Conservation (phyloP, 2,888 invertebrate species). For the Eupelmus urozonus region DNA sequence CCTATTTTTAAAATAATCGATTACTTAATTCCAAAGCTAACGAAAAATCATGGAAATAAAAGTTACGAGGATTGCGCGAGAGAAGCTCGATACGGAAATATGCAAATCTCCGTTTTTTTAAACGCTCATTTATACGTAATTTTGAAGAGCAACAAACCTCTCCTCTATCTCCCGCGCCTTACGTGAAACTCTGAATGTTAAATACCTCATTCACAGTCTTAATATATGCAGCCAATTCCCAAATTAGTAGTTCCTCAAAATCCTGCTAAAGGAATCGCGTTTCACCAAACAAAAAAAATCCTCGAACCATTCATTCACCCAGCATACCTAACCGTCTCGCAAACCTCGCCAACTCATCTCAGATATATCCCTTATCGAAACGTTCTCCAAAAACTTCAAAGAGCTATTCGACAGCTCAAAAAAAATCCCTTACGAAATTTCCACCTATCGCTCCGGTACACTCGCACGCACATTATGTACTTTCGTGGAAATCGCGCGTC, state of each 20-base stretch:
- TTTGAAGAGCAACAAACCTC: constrained; percentile 4
- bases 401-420: no score
- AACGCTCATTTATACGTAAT: constrained; percentile 12
- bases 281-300: not conserved
- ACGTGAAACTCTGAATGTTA: constrained; percentile 29
- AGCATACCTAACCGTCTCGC: no score
- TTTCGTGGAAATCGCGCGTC: no score
- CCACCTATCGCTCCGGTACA: no score
- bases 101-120: constrained; percentile 38
- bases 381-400: no score
- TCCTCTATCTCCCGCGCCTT: no score
- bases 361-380: no score
- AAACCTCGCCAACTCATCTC: no score
- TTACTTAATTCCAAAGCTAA: not conserved
- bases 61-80: not conserved
- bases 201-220: constrained; percentile 6
- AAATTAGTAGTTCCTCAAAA: constrained; percentile 22
- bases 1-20: constrained; percentile 1
- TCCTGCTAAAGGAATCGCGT: not conserved
- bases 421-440: no score
- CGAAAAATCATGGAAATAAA: not conserved
- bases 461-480: no score
- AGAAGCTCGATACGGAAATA: not conserved
- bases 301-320: no score
- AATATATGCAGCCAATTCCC: constrained; percentile 7